Base-by-base conservation (phyloP, 2,113 vertebrate species). In the Ondatra zibethicus region DNA sequence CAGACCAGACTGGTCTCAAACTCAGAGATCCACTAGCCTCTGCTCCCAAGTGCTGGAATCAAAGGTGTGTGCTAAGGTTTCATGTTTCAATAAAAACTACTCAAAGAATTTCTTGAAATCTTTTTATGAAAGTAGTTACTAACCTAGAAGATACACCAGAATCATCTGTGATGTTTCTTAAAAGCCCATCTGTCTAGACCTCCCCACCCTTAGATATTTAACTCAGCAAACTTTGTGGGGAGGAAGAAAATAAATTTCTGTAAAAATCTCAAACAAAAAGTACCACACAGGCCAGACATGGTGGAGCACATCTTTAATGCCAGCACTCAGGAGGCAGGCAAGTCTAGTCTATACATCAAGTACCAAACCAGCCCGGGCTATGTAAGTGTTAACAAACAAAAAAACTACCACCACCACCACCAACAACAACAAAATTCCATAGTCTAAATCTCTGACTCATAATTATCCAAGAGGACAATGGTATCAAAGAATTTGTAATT, bases 361-460 rank as follows among this genome's bases (percentile, higher is more conserved):
- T 19, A 73, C n/a, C 72, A 77, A 14, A 77, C 6, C 75, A 47
- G 13, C 42, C 75, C 31, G 42, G 72, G 45, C 27, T 77, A 31
- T 50, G 29, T 7, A 77, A 50, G 27, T 50, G 45, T 33, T 65
- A 65, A 45, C 58, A 84, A 84, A 45, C n/a, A 85, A 31, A 84
- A 63, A 27, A 85, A 31, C 39, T 23, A 36, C 5, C 29, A 86
- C 0, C 63, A 31, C 39, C 13, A 36, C 5, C 29, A 86, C 0
- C 63, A 86, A 14, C 42, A 86, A 36, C 65, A 77, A 39, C 23
- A 68, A 73, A 68, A 94, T 76, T 73, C n/a, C 42, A 94, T 6
- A 36, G 47, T 88, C 23, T 97, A 73, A 94, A 86, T 80, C 36
- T 95, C 66, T 88, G 19, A 85, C n/a, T 86, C 76, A 76, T 42